Evolutionary conservation across 2,113 vertebrate species (phyloP).

Genomic region (Ochotona curzoniae): DNA sequence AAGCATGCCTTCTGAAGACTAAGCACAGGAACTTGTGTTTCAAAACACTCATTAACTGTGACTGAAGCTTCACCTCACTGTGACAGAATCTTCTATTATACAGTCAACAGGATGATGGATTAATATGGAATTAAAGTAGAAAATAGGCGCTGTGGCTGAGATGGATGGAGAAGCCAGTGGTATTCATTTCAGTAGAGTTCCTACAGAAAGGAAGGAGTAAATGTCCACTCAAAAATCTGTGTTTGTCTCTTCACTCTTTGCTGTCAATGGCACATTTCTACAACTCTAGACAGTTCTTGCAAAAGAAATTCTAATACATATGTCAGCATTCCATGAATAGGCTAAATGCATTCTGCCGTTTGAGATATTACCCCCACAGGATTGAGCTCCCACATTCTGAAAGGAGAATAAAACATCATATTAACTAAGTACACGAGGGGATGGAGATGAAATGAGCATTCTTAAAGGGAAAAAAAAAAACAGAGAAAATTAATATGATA

Average conservation of each 20-base stretch:
- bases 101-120: neutral
- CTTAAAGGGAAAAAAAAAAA: neutral
- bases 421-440: neutral
- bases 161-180: rapidly evolving
- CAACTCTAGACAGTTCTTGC: neutral
- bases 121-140: neutral
- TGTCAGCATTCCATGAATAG: neutral
- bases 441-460: neutral
- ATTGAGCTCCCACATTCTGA: neutral
- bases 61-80: neutral
- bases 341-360: neutral
- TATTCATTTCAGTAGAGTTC: neutral
- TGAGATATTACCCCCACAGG: neutral
- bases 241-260: neutral
- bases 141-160: neutral
- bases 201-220: neutral
- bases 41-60: neutral
- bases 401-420: neutral
- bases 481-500: neutral
- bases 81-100: neutral
- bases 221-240: neutral
- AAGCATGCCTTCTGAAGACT: neutral
- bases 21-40: neutral
- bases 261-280: neutral
- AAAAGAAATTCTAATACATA: neutral